These are phyloP conservation scores for Melanostoma mellinum DNA, from an alignment of 2,888 invertebrate genomes.

Conservation along the genomic window DNA sequence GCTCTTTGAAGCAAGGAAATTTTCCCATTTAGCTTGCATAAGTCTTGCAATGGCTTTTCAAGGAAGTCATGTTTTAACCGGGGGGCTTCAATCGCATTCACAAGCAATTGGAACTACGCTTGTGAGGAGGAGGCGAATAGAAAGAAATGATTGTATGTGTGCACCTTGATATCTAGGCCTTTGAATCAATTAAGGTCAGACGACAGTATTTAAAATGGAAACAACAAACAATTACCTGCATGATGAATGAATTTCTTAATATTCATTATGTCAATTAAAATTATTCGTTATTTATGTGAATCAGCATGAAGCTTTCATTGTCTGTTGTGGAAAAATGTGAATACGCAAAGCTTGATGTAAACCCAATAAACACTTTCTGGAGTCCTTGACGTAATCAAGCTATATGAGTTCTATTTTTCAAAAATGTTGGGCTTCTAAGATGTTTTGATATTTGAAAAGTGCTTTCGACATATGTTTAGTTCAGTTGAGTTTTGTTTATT, in stretches of 20 bases:
- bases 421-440: too few relatives aligned
- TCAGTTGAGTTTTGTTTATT: too few relatives aligned
- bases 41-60: constrained; percentile 54
- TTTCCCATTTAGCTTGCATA: constrained; percentile 47
- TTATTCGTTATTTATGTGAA: neutral
- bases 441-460: too few relatives aligned
- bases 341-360: too few relatives aligned
- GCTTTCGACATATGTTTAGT: too few relatives aligned
- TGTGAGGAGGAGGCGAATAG: constrained; percentile 14
- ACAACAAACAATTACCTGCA: constrained; percentile 30
- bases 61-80: constrained; percentile 39
- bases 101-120: neutral
- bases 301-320: too few relatives aligned
- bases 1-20: constrained; percentile 25
- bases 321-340: too few relatives aligned
- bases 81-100: constrained; percentile 10
- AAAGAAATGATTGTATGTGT: constrained; percentile 25
- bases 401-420: too few relatives aligned
- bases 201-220: constrained; percentile 23
- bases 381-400: too few relatives aligned
- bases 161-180: constrained; percentile 24
- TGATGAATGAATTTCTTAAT: constrained; percentile 49
- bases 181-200: constrained; percentile 45
- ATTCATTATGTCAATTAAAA: constrained; percentile 33
- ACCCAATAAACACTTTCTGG: too few relatives aligned